Base-by-base conservation (phyloP, 37 sponge, comb jelly and placozoan genomes). In the Eunapius fragilis region DNA sequence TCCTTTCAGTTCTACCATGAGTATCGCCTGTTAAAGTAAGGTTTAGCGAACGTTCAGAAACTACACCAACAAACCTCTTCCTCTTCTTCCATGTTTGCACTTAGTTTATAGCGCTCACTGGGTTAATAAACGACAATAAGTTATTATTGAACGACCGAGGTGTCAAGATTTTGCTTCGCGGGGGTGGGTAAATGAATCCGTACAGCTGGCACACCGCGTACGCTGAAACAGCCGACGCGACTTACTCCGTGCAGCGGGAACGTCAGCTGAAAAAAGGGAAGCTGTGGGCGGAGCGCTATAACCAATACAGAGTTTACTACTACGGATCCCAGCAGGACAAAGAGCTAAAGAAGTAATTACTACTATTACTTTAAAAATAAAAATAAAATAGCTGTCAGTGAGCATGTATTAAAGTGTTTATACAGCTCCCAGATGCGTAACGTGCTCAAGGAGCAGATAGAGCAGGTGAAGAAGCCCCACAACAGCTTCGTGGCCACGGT, bases 1-100 rank as follows among this genome's bases (percentile, higher is more conserved):
- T 0, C 90, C 90, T 23, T 26, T 45, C 31, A 90, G 45, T 45
- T 90, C 90, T 25, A 90, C 86, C 24, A 90, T 14, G 24, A 90
- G 76, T 22, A 85, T 71, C 34, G 71, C 79, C 89, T 88, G 25
- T 17, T 11, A 30, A 37, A 24, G 75, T 27, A 41, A 6, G 6
- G 41, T 6, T 41, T 41, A 41, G 41, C 6, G 6, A 41, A 3
- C 6, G 41, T 41, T 9, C 3, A 3, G 41, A 9, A 41, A 6
- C 41, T 9, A 41, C 3, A 41, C 6, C 6, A 41, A 41, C 3
- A 9, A 41, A 37, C 33, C 77, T 37, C 33, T 35, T 36, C 77
- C 37, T 36, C 33, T 76, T 76, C 37, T n/a, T n/a, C n/a, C n/a
- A n/a, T n/a, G n/a, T n/a, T n/a, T n/a, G n/a, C 37, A 31, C 19